Evolutionary conservation across 2,113 vertebrate species (phyloP).

Genomic region (Cnemophilus loriae): DNA sequence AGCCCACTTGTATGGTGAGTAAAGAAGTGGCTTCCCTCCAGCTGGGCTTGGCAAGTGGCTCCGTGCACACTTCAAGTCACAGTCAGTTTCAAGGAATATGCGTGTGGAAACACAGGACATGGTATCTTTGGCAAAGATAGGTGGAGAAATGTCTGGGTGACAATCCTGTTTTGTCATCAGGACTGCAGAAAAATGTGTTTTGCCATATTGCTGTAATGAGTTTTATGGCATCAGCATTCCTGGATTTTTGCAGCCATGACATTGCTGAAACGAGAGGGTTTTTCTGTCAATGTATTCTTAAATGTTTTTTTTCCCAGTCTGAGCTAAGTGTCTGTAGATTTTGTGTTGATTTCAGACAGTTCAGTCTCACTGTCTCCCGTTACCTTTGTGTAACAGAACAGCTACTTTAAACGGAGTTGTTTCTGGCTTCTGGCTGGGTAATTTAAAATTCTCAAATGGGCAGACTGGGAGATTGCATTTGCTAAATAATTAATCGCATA

Average conservation of each 20-base stretch:
- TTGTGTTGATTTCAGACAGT: not conserved
- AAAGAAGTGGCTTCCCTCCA: not conserved
- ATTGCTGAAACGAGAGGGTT: not conserved
- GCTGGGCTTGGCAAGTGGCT: not conserved
- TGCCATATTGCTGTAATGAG: not conserved
- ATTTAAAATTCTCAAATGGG: slow-evolving; percentile 18
- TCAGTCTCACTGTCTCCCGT: not conserved
- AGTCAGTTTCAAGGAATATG: not conserved
- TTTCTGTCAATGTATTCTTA: not conserved
- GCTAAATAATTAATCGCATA: slow-evolving; percentile 40
- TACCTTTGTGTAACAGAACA: not conserved
- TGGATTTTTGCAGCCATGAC: not conserved
- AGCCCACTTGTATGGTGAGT: not conserved
- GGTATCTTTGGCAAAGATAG: not conserved
- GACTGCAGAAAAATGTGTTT: not conserved
- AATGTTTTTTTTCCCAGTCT: not conserved
- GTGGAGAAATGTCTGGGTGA: not conserved
- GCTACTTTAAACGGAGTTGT: not conserved
- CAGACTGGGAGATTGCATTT: not conserved
- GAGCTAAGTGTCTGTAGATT: not conserved
- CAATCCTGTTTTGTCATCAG: not conserved
- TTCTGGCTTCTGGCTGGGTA: not conserved
- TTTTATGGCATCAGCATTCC: not conserved
- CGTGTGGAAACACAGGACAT: not conserved
- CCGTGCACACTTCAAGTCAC: not conserved